Evolutionary conservation across 2,888 invertebrate species (phyloP).

Genomic region (Nomada lathburiana): DNA sequence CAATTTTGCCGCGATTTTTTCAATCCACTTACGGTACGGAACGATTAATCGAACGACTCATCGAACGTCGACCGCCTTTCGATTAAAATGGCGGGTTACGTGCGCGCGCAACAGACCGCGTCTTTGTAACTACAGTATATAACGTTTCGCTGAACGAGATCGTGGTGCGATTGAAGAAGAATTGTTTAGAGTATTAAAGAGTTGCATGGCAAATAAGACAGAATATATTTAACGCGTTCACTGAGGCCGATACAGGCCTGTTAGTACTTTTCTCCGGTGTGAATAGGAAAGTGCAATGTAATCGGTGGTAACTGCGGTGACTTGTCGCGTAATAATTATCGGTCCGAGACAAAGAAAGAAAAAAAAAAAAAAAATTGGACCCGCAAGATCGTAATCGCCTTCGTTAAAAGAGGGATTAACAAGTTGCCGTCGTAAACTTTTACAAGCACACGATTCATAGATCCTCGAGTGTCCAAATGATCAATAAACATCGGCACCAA

Average conservation of each 20-base stretch:
- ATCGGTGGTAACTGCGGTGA: not conserved
- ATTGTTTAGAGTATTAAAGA: not conserved
- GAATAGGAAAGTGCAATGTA: not conserved
- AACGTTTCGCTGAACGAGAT: constrained; percentile 31
- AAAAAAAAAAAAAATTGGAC: not conserved
- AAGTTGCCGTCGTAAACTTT: not conserved
- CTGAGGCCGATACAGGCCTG: not conserved
- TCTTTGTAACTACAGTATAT: constrained; percentile 45
- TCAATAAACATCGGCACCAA: not conserved
- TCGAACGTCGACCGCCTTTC: not conserved
- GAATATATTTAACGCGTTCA: not conserved
- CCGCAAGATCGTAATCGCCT: not conserved
- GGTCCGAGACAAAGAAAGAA: too few species aligned
- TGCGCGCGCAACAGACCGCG: not conserved
- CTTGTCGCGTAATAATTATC: not conserved
- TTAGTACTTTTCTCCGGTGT: not conserved
- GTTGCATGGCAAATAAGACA: not conserved
- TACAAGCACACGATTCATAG: not conserved
- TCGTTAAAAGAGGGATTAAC: not conserved
- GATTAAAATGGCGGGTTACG: constrained; percentile 32
- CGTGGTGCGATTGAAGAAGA: not conserved
- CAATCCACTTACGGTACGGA: not conserved
- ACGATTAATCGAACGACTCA: constrained; percentile 10
- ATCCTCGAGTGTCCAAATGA: not conserved
- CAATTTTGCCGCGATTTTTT: constrained; percentile 2